These are phyloP conservation scores for Drosophila bipectinata DNA, from an alignment of 1,140 invertebrate genomes.

Conservation along the genomic window DNA sequence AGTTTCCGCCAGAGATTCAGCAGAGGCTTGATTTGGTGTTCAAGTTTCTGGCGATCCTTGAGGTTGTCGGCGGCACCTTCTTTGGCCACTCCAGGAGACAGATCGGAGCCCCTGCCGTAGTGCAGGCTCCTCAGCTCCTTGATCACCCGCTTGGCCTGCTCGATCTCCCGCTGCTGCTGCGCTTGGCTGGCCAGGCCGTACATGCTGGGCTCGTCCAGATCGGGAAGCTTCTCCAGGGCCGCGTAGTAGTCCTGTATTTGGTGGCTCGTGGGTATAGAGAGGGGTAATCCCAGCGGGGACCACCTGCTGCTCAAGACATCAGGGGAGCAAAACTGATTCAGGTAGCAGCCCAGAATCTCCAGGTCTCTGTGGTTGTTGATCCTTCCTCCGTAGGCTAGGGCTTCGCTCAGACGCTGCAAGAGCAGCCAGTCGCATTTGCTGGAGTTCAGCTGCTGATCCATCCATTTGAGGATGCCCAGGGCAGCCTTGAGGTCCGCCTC, in stretches of 20 bases:
- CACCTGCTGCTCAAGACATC: slow-evolving; percentile 86
- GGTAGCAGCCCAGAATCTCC: slow-evolving; percentile 89
- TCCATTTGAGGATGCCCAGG: slow-evolving; percentile 88
- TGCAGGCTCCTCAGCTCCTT: slow-evolving; percentile 68
- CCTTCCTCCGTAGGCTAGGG: slow-evolving; percentile 94
- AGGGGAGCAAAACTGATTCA: slow-evolving; percentile 89
- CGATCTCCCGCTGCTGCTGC: slow-evolving; percentile 68
- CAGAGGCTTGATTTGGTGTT: slow-evolving; percentile 87
- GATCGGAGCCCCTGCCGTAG: slow-evolving; percentile 39
- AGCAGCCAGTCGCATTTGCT: slow-evolving; percentile 88
- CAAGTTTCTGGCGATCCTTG: slow-evolving; percentile 77
- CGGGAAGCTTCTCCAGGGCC: slow-evolving; percentile 88
- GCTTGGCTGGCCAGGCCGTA: slow-evolving; percentile 89
- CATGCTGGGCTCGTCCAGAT: slow-evolving; percentile 88
- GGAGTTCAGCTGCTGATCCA: slow-evolving; percentile 83
- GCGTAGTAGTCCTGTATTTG: slow-evolving; percentile 87
- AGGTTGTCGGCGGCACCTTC: neutral
- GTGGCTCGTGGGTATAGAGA: slow-evolving; percentile 85
- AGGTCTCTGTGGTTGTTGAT: slow-evolving; percentile 93
- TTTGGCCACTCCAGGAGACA: neutral
- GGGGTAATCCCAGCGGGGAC: slow-evolving; percentile 85
- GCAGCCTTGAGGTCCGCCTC: slow-evolving; percentile 92
- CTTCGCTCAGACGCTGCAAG: slow-evolving; percentile 91
- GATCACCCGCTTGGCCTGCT: slow-evolving; percentile 60
- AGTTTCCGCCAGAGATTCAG: slow-evolving; percentile 91